A percentile compares a stretch with the other conserved stretches of the same genome.
phyloP scores from a whole-genome alignment of 1,140 invertebrate species.

The Semibalanus balanoides region DNA sequence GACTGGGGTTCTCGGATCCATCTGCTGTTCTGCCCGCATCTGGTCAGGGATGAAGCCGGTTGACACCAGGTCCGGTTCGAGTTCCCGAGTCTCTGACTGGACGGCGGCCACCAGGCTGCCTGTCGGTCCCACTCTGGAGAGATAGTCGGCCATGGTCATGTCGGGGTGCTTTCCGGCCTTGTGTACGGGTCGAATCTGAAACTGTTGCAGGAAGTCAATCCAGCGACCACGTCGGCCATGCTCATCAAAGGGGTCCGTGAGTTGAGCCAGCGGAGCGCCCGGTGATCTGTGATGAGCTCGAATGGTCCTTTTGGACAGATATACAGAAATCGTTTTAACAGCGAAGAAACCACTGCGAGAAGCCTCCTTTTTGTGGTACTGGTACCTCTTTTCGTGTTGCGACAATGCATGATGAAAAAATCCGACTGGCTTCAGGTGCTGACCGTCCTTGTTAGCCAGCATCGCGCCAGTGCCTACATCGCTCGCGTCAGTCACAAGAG shows the following conservation, averaged over 20 bases:
- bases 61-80: too few species aligned
- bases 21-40: too few species aligned
- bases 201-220: constrained; percentile 8
- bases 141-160: constrained; percentile 8
- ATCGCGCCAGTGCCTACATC: constrained; percentile 7
- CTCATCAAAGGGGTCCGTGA: constrained; percentile 7
- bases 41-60: too few species aligned
- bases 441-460: not conserved
- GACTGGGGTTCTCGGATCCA: too few species aligned
- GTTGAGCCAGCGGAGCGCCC: constrained; percentile 6
- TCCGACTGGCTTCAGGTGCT: constrained; percentile 5
- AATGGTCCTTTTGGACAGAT: constrained; percentile 3
- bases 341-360: constrained; percentile 7
- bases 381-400: too few species aligned
- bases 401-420: constrained; percentile 5
- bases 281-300: constrained; percentile 11
- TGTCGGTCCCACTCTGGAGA: not conserved
- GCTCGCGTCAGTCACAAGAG: not conserved
- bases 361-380: constrained; percentile 1
- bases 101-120: too few species aligned
- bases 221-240: not conserved
- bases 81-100: too few species aligned
- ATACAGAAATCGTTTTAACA: not conserved
- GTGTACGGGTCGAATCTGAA: not conserved
- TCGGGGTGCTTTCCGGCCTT: not conserved